phyloP scores from a whole-genome alignment of 1,140 invertebrate species.

The Drosophila micromelanica region DNA sequence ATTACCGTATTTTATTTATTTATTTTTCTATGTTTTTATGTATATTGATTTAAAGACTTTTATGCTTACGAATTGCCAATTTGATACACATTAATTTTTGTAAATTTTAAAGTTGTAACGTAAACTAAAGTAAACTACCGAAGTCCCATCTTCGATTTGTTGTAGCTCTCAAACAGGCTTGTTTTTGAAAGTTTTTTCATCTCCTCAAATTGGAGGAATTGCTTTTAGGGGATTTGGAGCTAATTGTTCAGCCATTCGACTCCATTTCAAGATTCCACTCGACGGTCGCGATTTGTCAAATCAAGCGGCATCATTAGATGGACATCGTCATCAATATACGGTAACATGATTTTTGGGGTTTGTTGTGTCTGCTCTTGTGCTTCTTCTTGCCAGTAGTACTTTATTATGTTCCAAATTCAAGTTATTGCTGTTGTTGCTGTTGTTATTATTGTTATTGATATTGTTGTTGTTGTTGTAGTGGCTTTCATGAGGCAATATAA shows the following conservation, averaged over 20 bases:
- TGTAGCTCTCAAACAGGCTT: too few relatives aligned
- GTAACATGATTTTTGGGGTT: slow-evolving; percentile 38
- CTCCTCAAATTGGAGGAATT: too few relatives aligned
- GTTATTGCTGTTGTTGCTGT: slow-evolving; percentile 37
- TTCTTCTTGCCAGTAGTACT: slow-evolving; percentile 29
- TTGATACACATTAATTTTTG: too few relatives aligned
- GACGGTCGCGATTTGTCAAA: slow-evolving; percentile 32
- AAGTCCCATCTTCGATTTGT: too few relatives aligned
- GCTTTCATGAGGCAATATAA: slow-evolving; percentile 38
- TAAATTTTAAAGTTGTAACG: too few relatives aligned
- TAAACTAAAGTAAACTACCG: too few relatives aligned
- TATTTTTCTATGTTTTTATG: too few relatives aligned
- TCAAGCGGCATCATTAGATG: slow-evolving; percentile 40
- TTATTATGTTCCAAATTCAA: slow-evolving; percentile 39
- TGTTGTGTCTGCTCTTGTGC: neutral
- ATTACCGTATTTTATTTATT: too few relatives aligned
- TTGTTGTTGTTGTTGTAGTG: slow-evolving; percentile 25
- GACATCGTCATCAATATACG: slow-evolving; percentile 43
- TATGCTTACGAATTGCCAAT: too few relatives aligned
- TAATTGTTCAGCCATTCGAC: slow-evolving; percentile 34
- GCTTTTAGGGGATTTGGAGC: neutral
- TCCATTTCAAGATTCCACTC: slow-evolving; percentile 9
- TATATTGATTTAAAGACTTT: too few relatives aligned
- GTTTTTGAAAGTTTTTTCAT: too few relatives aligned
- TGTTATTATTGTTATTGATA: slow-evolving; percentile 21